A percentile compares a stretch with the other conserved stretches of the same genome.
phyloP scores from a whole-genome alignment of 2,888 invertebrate species.

The Acrocera orbiculus region DNA sequence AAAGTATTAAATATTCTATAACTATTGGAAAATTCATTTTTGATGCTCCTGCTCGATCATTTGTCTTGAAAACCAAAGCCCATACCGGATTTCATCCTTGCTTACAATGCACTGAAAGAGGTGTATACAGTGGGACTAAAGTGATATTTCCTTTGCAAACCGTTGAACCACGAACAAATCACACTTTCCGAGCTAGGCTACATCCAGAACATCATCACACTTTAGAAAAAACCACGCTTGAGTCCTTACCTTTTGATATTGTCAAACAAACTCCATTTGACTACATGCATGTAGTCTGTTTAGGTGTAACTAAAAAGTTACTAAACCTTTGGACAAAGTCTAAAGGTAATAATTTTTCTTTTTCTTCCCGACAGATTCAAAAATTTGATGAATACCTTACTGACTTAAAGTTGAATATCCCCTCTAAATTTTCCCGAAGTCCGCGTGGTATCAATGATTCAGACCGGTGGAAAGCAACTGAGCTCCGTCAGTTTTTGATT shows the following conservation, averaged over 20 bases:
- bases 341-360: background rate
- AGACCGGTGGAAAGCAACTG: slow-evolving; percentile 8
- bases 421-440: background rate
- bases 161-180: no score
- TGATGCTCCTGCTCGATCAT: no score
- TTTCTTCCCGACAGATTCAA: background rate
- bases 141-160: no score
- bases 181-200: background rate
- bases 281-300: slow-evolving; percentile 4
- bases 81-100: no score
- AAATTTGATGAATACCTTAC: background rate
- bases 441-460: background rate
- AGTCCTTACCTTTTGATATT: background rate
- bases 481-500: slow-evolving; percentile 10
- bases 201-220: background rate
- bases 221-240: background rate
- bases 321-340: background rate
- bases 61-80: no score
- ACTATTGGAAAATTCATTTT: no score
- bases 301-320: slow-evolving; percentile 1
- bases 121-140: no score
- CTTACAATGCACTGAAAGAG: no score
- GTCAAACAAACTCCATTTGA: background rate
- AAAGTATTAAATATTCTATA: no score
- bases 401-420: background rate